A percentile compares a stretch with the other conserved stretches of the same genome.
These are phyloP conservation scores for Corapipo altera DNA, from an alignment of 2,113 vertebrate species.

Conservation along the genomic window DNA sequence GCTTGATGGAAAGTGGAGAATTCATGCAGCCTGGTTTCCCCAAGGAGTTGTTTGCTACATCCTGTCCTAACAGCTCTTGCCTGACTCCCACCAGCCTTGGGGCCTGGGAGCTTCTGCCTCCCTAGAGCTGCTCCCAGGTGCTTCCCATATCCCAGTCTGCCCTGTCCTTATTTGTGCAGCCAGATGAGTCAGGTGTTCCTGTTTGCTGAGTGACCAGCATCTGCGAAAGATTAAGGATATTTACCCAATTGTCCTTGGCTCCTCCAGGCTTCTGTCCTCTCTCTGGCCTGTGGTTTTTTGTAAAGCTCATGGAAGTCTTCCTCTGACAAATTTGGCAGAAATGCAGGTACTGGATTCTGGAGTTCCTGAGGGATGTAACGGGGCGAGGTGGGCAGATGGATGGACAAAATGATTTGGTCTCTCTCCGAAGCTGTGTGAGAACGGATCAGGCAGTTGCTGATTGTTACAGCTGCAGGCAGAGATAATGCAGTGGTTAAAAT, in stretches of 20 bases:
- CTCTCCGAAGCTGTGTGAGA: background rate
- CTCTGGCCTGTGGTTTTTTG: background rate
- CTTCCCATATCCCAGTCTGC: fast-evolving
- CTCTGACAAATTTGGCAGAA: background rate
- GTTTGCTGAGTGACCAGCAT: background rate
- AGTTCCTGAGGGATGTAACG: background rate
- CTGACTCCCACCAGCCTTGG: background rate
- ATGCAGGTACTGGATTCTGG: background rate
- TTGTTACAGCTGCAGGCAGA: background rate
- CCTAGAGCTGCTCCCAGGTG: background rate
- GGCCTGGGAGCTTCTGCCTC: background rate
- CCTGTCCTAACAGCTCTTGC: background rate
- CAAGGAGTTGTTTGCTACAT: background rate
- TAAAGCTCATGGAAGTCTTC: background rate
- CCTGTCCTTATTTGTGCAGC: background rate
- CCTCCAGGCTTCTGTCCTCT: background rate
- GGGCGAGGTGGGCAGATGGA: background rate
- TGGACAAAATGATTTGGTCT: background rate
- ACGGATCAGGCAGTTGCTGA: background rate
- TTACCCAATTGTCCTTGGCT: background rate
- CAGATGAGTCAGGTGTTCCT: background rate
- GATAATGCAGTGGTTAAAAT: background rate
- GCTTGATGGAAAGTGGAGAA: background rate
- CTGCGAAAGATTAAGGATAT: background rate
- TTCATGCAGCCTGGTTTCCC: background rate